Evolutionary conservation across 2,113 vertebrate species (phyloP).

Genomic region (Sterna hirundo): DNA sequence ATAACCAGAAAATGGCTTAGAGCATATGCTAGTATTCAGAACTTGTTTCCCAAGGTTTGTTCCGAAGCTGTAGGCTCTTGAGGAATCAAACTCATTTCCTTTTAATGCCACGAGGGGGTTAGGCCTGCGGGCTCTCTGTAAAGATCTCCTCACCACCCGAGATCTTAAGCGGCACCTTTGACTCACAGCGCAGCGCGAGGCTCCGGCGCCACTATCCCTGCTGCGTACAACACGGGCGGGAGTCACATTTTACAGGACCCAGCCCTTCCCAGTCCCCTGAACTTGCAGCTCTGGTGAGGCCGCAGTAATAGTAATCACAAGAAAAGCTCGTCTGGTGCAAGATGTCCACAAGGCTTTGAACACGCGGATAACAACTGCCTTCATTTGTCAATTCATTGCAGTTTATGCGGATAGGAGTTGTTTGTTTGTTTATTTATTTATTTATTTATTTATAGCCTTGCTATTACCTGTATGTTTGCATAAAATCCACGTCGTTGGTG

Average conservation of each 20-base stretch:
- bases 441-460: not conserved
- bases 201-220: accelerated
- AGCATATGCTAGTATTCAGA: not conserved
- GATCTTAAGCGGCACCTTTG: not conserved
- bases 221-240: accelerated
- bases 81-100: not conserved
- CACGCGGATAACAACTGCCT: not conserved
- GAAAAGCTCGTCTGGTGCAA: not conserved
- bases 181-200: not conserved
- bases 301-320: not conserved
- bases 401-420: not conserved
- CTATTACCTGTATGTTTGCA: not conserved
- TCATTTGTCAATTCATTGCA: not conserved
- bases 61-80: not conserved
- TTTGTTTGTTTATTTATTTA: not conserved
- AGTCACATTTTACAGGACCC: not conserved
- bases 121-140: not conserved
- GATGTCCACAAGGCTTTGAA: not conserved
- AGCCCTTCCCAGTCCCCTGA: not conserved
- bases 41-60: not conserved
- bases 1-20: not conserved
- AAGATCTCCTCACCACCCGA: not conserved
- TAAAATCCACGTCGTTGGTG: not conserved
- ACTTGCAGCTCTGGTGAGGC: not conserved
- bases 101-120: not conserved